These are phyloP conservation scores for Fistularia tabacaria DNA, from an alignment of 2,797 vertebrate species.

Conservation along the genomic window DNA sequence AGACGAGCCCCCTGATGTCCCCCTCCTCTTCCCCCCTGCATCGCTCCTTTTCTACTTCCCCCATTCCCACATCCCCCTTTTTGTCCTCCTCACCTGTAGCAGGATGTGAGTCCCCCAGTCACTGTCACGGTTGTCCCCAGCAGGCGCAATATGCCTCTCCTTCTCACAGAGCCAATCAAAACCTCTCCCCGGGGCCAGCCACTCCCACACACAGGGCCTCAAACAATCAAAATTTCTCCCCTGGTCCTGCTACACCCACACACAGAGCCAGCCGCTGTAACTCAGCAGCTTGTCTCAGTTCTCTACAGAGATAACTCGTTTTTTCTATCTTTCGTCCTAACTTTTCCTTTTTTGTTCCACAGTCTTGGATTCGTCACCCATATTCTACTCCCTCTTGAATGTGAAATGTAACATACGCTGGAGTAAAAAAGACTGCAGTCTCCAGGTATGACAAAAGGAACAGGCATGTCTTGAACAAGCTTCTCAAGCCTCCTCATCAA, in stretches of 20 bases:
- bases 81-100: conserved; percentile 60
- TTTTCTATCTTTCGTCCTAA: background rate
- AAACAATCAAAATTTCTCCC: conserved; percentile 64
- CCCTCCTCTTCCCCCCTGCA: conserved; percentile 82
- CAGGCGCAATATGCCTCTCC: conserved; percentile 64
- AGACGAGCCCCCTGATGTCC: conserved; percentile 89
- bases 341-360: background rate
- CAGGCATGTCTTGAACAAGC: no score
- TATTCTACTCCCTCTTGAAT: conserved; percentile 7
- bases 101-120: conserved; percentile 62
- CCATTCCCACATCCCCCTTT: conserved; percentile 63
- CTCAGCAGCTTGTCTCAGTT: conserved; percentile 53
- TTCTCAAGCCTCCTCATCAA: no score
- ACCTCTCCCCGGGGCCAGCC: conserved; percentile 56
- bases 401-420: conserved; percentile 6
- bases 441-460: conserved; percentile 5
- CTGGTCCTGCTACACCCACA: conserved; percentile 59
- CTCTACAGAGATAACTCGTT: conserved; percentile 63
- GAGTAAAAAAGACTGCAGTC: conserved; percentile 9
- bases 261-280: conserved; percentile 61
- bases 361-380: background rate
- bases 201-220: conserved; percentile 67
- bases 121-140: conserved; percentile 60
- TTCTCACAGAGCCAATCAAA: conserved; percentile 64
- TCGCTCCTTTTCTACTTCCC: conserved; percentile 75